Conservation (phyloP, 2,888 invertebrate genomes). For the Tyria jacobaeae region DNA sequence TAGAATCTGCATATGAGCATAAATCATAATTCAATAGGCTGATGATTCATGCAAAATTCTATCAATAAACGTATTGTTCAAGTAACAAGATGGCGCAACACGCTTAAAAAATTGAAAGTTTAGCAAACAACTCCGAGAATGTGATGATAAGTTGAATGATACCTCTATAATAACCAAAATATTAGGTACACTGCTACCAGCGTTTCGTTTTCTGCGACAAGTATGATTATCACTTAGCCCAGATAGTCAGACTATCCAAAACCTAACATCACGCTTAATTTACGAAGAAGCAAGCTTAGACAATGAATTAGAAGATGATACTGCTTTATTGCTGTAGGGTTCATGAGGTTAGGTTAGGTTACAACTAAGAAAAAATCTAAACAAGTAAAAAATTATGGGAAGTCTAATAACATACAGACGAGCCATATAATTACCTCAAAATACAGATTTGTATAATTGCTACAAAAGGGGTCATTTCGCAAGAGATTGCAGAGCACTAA, state of each 20-base stretch:
- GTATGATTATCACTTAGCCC: background rate
- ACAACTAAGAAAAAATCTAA: background rate
- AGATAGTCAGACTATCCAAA: background rate
- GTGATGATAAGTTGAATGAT: background rate
- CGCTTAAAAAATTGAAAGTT: background rate
- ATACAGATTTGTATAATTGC: conserved; percentile 7
- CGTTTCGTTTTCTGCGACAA: background rate
- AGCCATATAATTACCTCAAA: background rate
- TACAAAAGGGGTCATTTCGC: conserved; percentile 10
- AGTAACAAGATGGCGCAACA: background rate
- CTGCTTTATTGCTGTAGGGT: too few relatives aligned
- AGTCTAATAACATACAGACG: background rate
- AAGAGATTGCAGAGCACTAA: background rate
- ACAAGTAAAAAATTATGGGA: background rate
- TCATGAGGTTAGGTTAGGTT: too few relatives aligned
- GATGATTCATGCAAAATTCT: background rate
- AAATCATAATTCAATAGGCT: background rate
- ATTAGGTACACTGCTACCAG: background rate
- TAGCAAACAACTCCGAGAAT: background rate
- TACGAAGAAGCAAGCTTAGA: background rate
- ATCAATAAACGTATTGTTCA: background rate
- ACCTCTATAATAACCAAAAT: background rate
- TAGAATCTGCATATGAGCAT: background rate
- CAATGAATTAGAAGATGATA: too few relatives aligned
- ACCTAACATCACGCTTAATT: background rate